Evolutionary conservation across 92 coral and sea anemone species (phyloP), one percentile per base, ranked within the genome.

Genomic region (Siderastrea radians): DNA sequence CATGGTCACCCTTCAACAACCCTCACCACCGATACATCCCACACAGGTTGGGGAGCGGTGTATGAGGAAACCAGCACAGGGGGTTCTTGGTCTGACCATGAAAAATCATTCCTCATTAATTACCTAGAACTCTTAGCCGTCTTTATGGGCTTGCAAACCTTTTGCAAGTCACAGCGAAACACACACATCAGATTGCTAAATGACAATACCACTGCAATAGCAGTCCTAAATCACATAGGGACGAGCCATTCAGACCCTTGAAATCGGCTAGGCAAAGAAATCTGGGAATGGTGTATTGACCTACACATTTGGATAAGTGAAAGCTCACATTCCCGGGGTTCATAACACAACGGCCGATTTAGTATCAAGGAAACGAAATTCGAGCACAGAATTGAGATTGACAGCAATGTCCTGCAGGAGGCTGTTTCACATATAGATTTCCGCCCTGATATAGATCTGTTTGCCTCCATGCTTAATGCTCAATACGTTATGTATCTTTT

Each of bases 261-360:
- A 51, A 87, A 91, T 61, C 17, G 6, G 46, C 70, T 91, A 6
- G 69, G 61, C 3, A 87, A 91, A 58, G 19, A 55, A 49, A 87
- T 91, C 26, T 91, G 94, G 94, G 88, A 87, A 79, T 91, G 94
- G 93, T 90, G 93, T 61, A 85, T 77, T 17, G 11, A 38, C 50
- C 67, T 81, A 19, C 71, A 78, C 17, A 55, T 82, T 17, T 80
- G 91, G 83, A 17, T 91, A 5, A 91, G 88, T 26, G 75, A 81
- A 1, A 26, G 90, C 86, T 6, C 93, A 90, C 79, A 90, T 90
- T 38, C 86, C 93, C 14, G 93, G 86, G 60, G 57, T 72, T 46
- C 75, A 90, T 45, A 90, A 86, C 53, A 60, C 46, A 19, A 65
- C 60, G 17, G 90, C 93, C 66, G 87, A 86, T 53, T 74, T 74